Conservation (phyloP, 2,113 vertebrate species). For the Muntiacus muntjak region DNA sequence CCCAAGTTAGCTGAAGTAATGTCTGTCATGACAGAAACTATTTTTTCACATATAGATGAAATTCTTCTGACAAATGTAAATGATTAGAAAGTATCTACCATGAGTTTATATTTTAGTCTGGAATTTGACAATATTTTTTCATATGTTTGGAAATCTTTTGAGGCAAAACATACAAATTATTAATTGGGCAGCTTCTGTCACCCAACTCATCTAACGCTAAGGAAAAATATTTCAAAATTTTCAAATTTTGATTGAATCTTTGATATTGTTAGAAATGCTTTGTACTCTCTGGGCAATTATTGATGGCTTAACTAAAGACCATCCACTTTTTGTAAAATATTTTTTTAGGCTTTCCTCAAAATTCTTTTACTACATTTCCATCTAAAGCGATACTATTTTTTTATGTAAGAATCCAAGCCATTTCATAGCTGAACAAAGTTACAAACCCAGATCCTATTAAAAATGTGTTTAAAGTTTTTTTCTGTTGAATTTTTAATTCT, state of each 20-base stretch:
- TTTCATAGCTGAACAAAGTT: neutral
- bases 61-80: neutral
- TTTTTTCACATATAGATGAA: neutral
- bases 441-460: neutral
- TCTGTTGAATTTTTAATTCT: neutral
- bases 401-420: neutral
- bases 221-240: neutral
- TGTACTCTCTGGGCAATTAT: neutral
- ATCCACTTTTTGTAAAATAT: neutral
- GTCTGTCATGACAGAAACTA: neutral
- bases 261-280: neutral
- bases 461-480: neutral
- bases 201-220: neutral
- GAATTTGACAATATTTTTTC: neutral
- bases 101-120: neutral
- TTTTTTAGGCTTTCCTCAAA: neutral
- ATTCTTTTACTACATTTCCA: neutral
- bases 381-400: neutral
- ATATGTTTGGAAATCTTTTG: slow-evolving; percentile 4
- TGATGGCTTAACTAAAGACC: neutral
- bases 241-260: neutral
- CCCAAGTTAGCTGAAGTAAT: neutral
- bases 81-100: neutral
- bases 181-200: neutral
- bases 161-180: neutral